Base-by-base conservation (phyloP, 2,888 invertebrate species). In the Drosophila pseudotakahashii region DNA sequence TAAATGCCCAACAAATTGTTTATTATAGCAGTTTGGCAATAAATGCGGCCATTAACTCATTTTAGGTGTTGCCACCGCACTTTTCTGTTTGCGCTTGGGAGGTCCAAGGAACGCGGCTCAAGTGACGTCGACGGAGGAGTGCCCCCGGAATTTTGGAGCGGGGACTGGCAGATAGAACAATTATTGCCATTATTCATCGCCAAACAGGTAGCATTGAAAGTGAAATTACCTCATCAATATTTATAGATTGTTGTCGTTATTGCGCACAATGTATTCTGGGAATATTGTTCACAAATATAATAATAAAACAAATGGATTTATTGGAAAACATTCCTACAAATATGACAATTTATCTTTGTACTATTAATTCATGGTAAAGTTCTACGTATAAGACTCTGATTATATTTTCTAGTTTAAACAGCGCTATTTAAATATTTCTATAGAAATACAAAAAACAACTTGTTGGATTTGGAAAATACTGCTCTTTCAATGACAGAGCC, bases 1-100 rank as follows among this genome's bases (percentile, higher is more conserved):
- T 90, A 89, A 89, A 90, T 85, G 88, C 84, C 74, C 61, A 83
- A 88, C 88, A 89, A 86, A 89, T 86, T 89, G 88, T 86, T 89
- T 86, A 88, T 89, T 85, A 79, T 73, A 73, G 83, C 89, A 79
- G 77, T 89, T 89, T 88, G 80, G 86, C 88, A 82, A 86, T 86
- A 86, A 86, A 86, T 80, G 88, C 73, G 81, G 62, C 81, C 69
- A 86, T 86, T 86, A 89, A 79, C 83, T 80, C 88, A 77, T 86
- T 88, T 80, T 78, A 86, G 89, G 86, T 89, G 85, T 74, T 89
- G 88, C 88, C 69, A 79, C 79, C 87, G 79, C 77, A 77, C 76
- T 81, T 81, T 48, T 30, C 58, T 69, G 66, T 47, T 72, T 73
- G n/a, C 32, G 47, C 37, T 34, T 13, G 53, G 32, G 64, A 10